phyloP scores from a whole-genome alignment of 2,888 invertebrate species.

The Agrochola macilenta region DNA sequence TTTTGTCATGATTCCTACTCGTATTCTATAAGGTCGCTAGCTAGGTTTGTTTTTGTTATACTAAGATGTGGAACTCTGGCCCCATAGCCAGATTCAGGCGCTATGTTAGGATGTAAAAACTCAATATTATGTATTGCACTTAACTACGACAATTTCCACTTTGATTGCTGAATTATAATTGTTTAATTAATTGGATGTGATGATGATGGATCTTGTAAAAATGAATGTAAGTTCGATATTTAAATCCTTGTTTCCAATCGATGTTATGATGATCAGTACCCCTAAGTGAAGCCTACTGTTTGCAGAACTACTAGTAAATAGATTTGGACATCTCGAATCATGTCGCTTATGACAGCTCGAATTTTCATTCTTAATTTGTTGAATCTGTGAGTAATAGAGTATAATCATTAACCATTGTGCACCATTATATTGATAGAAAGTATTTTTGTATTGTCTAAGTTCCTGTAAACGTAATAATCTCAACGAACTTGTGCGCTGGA shows the following conservation, averaged over 20 bases:
- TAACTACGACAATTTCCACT: not conserved
- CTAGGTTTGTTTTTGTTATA: constrained; percentile 10
- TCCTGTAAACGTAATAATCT: not conserved
- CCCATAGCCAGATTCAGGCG: too few relatives aligned
- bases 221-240: too few relatives aligned
- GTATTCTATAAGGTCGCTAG: not conserved
- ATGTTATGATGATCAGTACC: too few relatives aligned
- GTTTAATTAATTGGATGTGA: not conserved
- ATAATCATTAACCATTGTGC: not conserved
- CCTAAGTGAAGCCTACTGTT: too few relatives aligned
- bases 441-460: not conserved
- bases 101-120: not conserved
- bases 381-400: not conserved
- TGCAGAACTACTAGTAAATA: too few relatives aligned
- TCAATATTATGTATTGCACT: not conserved
- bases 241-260: too few relatives aligned
- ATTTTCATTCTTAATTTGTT: not conserved
- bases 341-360: not conserved
- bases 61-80: not conserved
- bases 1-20: too few relatives aligned
- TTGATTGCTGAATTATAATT: not conserved
- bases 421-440: not conserved
- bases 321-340: not conserved
- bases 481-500: constrained; percentile 27
- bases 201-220: not conserved